Evolutionary conservation across 2,888 invertebrate species (phyloP), one percentile per base, ranked within the genome.

Genomic region (Eledona agricola): DNA sequence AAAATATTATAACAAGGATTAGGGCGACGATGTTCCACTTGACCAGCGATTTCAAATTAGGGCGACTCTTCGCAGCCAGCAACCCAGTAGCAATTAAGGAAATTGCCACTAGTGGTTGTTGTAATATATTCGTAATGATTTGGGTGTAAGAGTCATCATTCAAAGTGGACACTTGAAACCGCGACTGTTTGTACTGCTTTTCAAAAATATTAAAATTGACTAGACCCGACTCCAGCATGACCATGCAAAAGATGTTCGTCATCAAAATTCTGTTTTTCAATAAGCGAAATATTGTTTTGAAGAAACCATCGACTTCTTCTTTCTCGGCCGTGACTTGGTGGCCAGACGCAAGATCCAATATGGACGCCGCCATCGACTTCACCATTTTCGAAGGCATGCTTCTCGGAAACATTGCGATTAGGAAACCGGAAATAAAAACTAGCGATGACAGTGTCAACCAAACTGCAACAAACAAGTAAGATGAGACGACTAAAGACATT

Each of bases 401-500:
- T 58, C 78, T 76, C 0, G 85, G 84, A 60, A 84, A 83, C 62
- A 83, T 72, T 0, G 81, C 75, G 35, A 84, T 64, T n/a, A 81
- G 40, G 19, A 77, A 64, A 10, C 80, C 83, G 2, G 76, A 71
- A 43, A 81, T 59, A 16, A 81, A 74, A 6, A 81, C 69, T 2
- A 77, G 35, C 3, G 78, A 64, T 0, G 78, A 76, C 1, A 83
- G 60, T 6, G 80, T 70, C 1, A 80, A 72, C 80, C 83, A 83
- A 11, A 82, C 84, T 73, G 42, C 40, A 71, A 69, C 13, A 32
- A 12, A 10, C 12, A 23, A 29, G 11, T 7, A 20, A 22, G 11
- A 13, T 4, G 5, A 4, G 20, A 26, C 17, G 9, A 22, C 9
- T 25, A 9, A 12, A 6, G 4, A 28, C n/a, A 11, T 12, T 4